Evolutionary conservation across 2,888 invertebrate species (phyloP).

Genomic region (Limnephilus auricula): DNA sequence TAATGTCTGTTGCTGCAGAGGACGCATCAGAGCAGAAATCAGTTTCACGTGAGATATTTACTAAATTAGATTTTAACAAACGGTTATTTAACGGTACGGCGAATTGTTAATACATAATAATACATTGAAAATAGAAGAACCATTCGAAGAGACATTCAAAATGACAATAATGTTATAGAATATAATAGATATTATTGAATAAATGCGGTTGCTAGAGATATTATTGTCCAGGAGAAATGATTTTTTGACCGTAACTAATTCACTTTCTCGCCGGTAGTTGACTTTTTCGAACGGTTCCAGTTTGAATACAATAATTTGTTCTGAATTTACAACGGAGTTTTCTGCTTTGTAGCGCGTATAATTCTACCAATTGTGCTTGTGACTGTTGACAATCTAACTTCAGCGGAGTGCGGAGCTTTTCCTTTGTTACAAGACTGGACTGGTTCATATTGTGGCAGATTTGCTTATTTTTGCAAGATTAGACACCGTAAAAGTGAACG

Average conservation of each 20-base stretch:
- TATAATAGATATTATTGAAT: not conserved
- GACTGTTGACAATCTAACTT: not conserved
- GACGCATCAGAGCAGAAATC: slow-evolving; percentile 10
- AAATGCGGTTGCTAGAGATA: not conserved
- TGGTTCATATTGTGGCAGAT: not conserved
- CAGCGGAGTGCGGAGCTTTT: not conserved
- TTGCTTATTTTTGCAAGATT: not conserved
- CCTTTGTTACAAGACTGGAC: not conserved
- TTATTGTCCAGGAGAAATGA: slow-evolving; percentile 24
- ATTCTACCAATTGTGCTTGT: slow-evolving; percentile 34
- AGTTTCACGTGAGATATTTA: slow-evolving; percentile 29
- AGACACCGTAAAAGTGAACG: not conserved
- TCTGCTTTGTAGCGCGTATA: slow-evolving; percentile 57
- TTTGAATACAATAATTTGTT: slow-evolving; percentile 36
- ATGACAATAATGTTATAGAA: not conserved
- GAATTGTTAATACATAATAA: slow-evolving; percentile 10
- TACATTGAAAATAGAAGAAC: not conserved
- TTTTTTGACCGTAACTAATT: slow-evolving; percentile 46
- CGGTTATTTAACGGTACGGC: slow-evolving; percentile 38
- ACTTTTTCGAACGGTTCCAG: slow-evolving; percentile 49
- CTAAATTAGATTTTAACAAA: slow-evolving; percentile 35
- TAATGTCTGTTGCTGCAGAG: slow-evolving; percentile 6
- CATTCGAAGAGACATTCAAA: slow-evolving; percentile 18
- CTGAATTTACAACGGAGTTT: slow-evolving; percentile 40
- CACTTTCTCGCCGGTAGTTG: slow-evolving; percentile 45